phyloP scores from a whole-genome alignment of 2,888 invertebrate genomes.

The Mayetiola destructor region DNA sequence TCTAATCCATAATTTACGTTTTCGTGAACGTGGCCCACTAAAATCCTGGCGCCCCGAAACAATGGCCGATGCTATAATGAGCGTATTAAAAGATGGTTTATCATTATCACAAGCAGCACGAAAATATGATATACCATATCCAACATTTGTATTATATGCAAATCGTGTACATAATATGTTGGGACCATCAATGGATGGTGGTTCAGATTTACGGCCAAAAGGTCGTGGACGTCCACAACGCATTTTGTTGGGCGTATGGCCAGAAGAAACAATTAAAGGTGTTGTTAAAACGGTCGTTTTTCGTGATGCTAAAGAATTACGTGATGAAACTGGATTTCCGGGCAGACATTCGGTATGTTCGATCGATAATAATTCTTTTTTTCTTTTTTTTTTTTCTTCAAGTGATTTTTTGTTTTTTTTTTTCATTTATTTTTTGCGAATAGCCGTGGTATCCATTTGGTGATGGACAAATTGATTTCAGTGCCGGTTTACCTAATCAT shows the following conservation, averaged over 20 bases:
- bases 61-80: slow-evolving; percentile 89
- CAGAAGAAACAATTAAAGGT: slow-evolving; percentile 79
- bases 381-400: neutral
- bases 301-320: slow-evolving; percentile 69
- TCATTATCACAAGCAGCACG: slow-evolving; percentile 81
- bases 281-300: slow-evolving; percentile 86
- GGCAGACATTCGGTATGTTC: slow-evolving; percentile 46
- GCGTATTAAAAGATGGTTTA: slow-evolving; percentile 78
- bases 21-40: slow-evolving; percentile 80
- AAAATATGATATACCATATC: slow-evolving; percentile 89
- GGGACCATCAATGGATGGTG: slow-evolving; percentile 81
- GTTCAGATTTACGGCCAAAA: slow-evolving; percentile 80
- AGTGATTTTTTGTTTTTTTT: neutral
- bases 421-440: no score
- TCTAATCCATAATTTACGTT: slow-evolving; percentile 76
- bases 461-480: slow-evolving; percentile 48
- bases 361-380: slow-evolving; percentile 23
- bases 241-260: slow-evolving; percentile 83
- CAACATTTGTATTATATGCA: slow-evolving; percentile 84
- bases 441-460: slow-evolving; percentile 42
- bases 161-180: slow-evolving; percentile 89
- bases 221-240: slow-evolving; percentile 82
- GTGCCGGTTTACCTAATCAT: slow-evolving; percentile 41
- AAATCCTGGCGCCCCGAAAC: slow-evolving; percentile 91
- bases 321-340: slow-evolving; percentile 47